These are phyloP conservation scores for Zaprionus gabonicus DNA, from an alignment of 1,140 invertebrate genomes.

Conservation along the genomic window DNA sequence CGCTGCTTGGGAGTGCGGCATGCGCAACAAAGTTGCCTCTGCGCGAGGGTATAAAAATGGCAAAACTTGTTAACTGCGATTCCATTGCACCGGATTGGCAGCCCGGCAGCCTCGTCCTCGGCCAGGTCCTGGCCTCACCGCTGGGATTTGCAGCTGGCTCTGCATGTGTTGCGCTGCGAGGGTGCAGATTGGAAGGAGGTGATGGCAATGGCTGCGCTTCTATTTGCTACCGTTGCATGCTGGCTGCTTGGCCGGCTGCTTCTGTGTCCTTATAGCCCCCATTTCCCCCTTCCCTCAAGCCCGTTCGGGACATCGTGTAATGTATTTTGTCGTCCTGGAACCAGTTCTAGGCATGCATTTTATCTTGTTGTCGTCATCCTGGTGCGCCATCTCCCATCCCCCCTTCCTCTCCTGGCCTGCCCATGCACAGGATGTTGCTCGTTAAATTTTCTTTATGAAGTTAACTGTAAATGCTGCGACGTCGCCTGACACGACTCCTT, in stretches of 20 bases:
- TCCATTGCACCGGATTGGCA: conserved; percentile 58
- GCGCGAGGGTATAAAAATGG: conserved; percentile 42
- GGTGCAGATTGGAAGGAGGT: conserved; percentile 7
- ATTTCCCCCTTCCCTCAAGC: neutral
- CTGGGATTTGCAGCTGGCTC: conserved; percentile 66
- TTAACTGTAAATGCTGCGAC: conserved; percentile 78
- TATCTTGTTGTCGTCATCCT: conserved; percentile 79
- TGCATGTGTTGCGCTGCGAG: conserved; percentile 36
- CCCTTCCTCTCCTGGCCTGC: neutral
- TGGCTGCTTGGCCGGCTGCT: conserved; percentile 26
- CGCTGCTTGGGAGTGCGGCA: neutral
- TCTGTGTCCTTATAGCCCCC: conserved; percentile 33
- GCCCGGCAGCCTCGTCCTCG: conserved; percentile 29
- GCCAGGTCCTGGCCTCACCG: conserved; percentile 17
- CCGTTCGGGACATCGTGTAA: conserved; percentile 41
- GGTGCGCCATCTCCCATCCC: conserved; percentile 24
- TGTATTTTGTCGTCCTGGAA: conserved; percentile 67
- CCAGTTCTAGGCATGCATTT: conserved; percentile 67
- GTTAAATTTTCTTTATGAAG: conserved; percentile 82
- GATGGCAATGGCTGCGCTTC: conserved; percentile 23
- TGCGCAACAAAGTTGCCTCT: neutral
- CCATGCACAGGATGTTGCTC: conserved; percentile 77
- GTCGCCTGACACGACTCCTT: conserved; percentile 29
- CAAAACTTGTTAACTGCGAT: conserved; percentile 78
- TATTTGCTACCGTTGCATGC: conserved; percentile 71